Evolutionary conservation across 92 coral and sea anemone genomes (phyloP).

Genomic region (Virgularia gustaviana): DNA sequence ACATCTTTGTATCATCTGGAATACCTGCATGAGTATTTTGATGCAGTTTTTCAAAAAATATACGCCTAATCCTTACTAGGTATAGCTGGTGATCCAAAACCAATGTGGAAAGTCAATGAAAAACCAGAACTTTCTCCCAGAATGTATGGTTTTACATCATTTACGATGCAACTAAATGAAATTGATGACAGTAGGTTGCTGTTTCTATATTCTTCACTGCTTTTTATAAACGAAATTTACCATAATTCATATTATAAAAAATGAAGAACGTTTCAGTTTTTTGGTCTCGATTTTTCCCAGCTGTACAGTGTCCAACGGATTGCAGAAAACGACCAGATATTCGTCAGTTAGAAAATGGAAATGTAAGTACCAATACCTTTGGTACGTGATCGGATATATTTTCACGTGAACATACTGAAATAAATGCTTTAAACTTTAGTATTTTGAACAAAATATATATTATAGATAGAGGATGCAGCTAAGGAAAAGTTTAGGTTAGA

Average conservation of each 20-base stretch:
- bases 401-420: not conserved
- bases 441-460: not conserved
- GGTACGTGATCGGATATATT: not conserved
- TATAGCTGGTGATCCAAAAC: conserved; percentile 59
- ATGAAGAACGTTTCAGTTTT: not conserved
- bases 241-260: not conserved
- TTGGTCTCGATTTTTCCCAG: conserved; percentile 35
- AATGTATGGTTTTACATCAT: conserved; percentile 83
- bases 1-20: not conserved
- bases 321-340: conserved; percentile 91
- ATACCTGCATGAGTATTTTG: not conserved
- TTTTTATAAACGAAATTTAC: too few relatives aligned
- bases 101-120: conserved; percentile 67
- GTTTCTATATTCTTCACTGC: too few relatives aligned
- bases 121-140: conserved; percentile 90
- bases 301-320: conserved; percentile 75
- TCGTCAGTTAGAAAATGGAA: conserved; percentile 72
- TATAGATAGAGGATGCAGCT: conserved; percentile 83
- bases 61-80: conserved; percentile 46
- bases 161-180: conserved; percentile 81
- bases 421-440: not conserved
- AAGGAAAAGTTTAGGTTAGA: conserved; percentile 86
- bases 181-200: conserved; percentile 83
- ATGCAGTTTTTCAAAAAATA: not conserved
- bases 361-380: conserved; percentile 46